Base-by-base conservation (phyloP, 2,888 invertebrate species). In the Xanthostigma xanthostigma region DNA sequence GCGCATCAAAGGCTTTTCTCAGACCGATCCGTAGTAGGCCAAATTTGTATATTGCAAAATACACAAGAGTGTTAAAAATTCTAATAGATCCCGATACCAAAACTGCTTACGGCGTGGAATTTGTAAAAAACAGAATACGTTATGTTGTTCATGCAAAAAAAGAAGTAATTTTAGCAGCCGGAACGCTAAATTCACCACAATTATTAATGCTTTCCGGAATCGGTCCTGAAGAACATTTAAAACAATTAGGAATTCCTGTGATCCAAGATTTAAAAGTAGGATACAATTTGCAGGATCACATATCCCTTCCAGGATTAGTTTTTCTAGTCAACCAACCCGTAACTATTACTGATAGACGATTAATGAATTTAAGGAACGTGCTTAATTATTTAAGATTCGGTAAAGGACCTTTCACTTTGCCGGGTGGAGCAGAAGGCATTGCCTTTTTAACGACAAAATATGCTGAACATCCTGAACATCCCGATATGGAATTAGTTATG, bases 141-240 rank as follows among this genome's bases (percentile, higher is more conserved):
- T 76, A 66, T 51, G 56, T 61, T 3, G 70, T 74, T 1, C 61
- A 64, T 5, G 86, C 84, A 3, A 73, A 70, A 11, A 85, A 81
- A 54, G 91, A 88, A 66, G 76, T 92, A 1, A 75, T 92, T 46
- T 64, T 91, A 34, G 78, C 84, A 8, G 88, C 88, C 1, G 92
- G 93, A 3, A 69, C 84, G 0, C 79, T 93, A 34, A 88, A 86
- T 55, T 85, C 88, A 2, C 89, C 93, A 0, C 91, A 92, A 61
- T 64, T 93, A 4, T 64, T 93, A 42, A 84, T 91, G 86, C 63
- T 91, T 11, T 90, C 90, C 0, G 92, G 92, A 10, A 69, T 91
- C 34, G 87, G 87, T 0, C 85, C 86, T 0, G 65, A 62, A 35
- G 68, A 75, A 1, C 78, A 84, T 58, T 65, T 87, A 6, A 58